Percentiles rank a stretch among this genome's conserved stretches.
phyloP scores from a whole-genome alignment of 2,113 vertebrate species.

The Nansenia antarctica region DNA sequence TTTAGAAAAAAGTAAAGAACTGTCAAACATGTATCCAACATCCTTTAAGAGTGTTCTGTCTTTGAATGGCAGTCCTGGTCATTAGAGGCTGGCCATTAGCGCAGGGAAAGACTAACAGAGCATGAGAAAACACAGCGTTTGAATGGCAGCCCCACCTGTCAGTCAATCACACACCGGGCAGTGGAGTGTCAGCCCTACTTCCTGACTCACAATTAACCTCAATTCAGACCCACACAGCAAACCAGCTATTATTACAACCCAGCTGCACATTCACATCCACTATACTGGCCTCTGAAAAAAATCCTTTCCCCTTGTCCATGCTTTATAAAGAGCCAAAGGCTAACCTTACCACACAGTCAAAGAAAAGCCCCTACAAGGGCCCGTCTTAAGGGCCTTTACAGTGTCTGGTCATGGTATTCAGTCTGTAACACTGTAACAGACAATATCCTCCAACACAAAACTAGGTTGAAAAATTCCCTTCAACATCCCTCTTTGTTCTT shows the following conservation, averaged over 20 bases:
- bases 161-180: slow-evolving; percentile 25
- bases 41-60: slow-evolving; percentile 9
- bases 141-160: slow-evolving; percentile 25
- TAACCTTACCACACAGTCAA: not conserved
- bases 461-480: slow-evolving; percentile 42
- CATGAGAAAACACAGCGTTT: not conserved
- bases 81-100: slow-evolving; percentile 3
- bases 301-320: slow-evolving; percentile 33
- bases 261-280: slow-evolving; percentile 34
- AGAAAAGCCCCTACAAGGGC: slow-evolving; percentile 14
- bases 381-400: not conserved
- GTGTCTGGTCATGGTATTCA: slow-evolving; percentile 35
- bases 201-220: slow-evolving; percentile 45
- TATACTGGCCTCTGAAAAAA: slow-evolving; percentile 29
- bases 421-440: slow-evolving; percentile 40
- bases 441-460: slow-evolving; percentile 36
- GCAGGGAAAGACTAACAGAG: not conserved
- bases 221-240: slow-evolving; percentile 15
- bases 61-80: slow-evolving; percentile 10
- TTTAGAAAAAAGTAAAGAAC: not conserved
- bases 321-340: slow-evolving; percentile 38
- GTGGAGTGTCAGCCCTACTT: slow-evolving; percentile 25
- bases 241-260: slow-evolving; percentile 22
- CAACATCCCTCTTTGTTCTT: slow-evolving; percentile 43
- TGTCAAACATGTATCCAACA: not conserved